Evolutionary conservation across 1,140 invertebrate species (phyloP).

Genomic region (Formica exsecta): DNA sequence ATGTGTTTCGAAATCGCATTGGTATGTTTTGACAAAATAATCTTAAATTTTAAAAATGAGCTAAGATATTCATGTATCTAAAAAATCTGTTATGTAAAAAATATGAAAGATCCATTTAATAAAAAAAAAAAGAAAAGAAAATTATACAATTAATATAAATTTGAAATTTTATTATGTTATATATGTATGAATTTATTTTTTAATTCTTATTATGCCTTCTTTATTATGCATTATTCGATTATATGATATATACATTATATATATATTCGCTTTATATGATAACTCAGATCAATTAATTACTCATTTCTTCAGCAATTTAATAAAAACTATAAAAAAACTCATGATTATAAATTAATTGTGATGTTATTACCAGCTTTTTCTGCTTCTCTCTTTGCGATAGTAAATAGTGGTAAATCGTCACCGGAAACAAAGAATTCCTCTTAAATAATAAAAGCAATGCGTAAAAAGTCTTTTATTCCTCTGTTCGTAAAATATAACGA

Average conservation of each 20-base stretch:
- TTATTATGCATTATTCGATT: background rate
- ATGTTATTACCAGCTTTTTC: background rate
- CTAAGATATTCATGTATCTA: background rate
- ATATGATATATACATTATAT: background rate
- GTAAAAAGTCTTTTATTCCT: constrained; percentile 46
- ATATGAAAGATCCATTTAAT: too few relatives aligned
- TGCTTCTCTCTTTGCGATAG: background rate
- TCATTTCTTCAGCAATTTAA: background rate
- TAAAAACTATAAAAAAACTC: background rate
- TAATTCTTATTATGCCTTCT: too few relatives aligned
- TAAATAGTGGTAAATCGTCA: constrained; percentile 20
- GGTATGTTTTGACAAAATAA: background rate
- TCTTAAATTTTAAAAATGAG: background rate
- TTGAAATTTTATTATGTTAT: too few relatives aligned
- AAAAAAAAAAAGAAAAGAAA: too few relatives aligned
- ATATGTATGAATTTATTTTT: too few relatives aligned
- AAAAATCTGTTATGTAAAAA: too few relatives aligned
- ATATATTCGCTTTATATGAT: background rate
- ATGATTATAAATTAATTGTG: background rate
- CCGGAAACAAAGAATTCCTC: constrained; percentile 38
- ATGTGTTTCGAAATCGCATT: constrained; percentile 4
- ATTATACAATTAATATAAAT: too few relatives aligned
- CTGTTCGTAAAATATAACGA: constrained; percentile 23
- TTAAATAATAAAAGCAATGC: constrained; percentile 52
- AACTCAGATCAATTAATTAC: background rate